Evolutionary conservation across 2,888 invertebrate genomes (phyloP).

Genomic region (Notocelia uddmanniana): DNA sequence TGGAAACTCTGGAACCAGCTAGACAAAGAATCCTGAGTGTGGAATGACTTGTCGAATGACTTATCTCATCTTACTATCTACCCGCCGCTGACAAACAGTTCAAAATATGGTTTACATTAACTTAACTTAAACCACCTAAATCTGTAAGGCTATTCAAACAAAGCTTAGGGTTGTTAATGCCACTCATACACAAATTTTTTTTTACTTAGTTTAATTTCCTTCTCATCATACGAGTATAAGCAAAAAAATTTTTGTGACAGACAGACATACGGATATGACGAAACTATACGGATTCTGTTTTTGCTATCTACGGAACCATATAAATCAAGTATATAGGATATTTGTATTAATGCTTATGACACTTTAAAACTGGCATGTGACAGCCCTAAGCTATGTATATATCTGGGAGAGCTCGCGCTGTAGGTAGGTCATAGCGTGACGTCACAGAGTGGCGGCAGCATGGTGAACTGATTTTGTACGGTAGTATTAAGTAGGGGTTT

Average conservation of each 20-base stretch:
- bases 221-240: too few relatives aligned
- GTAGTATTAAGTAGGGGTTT: constrained; percentile 12
- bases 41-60: too few relatives aligned
- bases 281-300: too few relatives aligned
- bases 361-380: neutral
- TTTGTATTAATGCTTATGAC: neutral
- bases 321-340: neutral
- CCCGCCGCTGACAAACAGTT: too few relatives aligned
- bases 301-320: neutral
- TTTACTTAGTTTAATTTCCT: too few relatives aligned
- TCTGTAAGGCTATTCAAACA: constrained; percentile 2
- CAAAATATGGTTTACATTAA: too few relatives aligned
- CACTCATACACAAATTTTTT: too few relatives aligned
- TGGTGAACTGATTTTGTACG: constrained; percentile 26
- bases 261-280: too few relatives aligned
- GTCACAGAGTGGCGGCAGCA: constrained; percentile 12
- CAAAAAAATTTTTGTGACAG: too few relatives aligned
- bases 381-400: neutral
- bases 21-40: too few relatives aligned
- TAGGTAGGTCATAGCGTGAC: constrained; percentile 6
- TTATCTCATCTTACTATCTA: too few relatives aligned
- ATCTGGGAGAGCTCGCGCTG: neutral
- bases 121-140: neutral
- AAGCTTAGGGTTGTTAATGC: neutral
- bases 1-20: too few relatives aligned